phyloP scores from a whole-genome alignment of 2,888 invertebrate genomes.

The Brenthis ino region DNA sequence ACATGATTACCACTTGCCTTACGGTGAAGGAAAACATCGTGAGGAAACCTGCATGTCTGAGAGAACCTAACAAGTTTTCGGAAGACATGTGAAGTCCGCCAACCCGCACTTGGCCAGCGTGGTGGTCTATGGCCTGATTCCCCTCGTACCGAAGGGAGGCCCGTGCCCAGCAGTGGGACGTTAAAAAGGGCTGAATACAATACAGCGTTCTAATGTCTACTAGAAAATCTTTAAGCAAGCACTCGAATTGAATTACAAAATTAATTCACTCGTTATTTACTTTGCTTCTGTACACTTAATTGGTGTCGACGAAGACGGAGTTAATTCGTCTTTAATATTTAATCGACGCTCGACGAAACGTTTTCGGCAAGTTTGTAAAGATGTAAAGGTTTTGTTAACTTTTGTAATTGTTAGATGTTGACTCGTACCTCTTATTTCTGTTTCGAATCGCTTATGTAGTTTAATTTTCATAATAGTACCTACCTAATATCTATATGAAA shows the following conservation, averaged over 20 bases:
- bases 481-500: too few relatives aligned
- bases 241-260: slow-evolving; percentile 63
- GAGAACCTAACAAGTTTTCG: too few relatives aligned
- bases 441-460: neutral
- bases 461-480: neutral
- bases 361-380: slow-evolving; percentile 29
- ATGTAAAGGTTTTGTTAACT: slow-evolving; percentile 34
- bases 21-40: too few relatives aligned
- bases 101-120: too few relatives aligned
- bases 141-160: too few relatives aligned
- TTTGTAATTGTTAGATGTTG: slow-evolving; percentile 29
- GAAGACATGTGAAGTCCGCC: too few relatives aligned
- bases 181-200: too few relatives aligned
- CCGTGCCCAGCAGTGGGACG: too few relatives aligned
- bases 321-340: slow-evolving; percentile 81
- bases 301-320: slow-evolving; percentile 76
- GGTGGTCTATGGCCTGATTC: too few relatives aligned
- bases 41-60: too few relatives aligned
- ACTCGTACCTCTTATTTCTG: slow-evolving; percentile 11
- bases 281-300: slow-evolving; percentile 78
- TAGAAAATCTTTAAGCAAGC: slow-evolving; percentile 69
- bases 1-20: too few relatives aligned
- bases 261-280: slow-evolving; percentile 79
- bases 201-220: neutral
- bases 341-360: slow-evolving; percentile 51